Evolutionary conservation across 2,888 invertebrate genomes (phyloP), one percentile per base, ranked within the genome.

Genomic region (Drosophila phalerata): DNA sequence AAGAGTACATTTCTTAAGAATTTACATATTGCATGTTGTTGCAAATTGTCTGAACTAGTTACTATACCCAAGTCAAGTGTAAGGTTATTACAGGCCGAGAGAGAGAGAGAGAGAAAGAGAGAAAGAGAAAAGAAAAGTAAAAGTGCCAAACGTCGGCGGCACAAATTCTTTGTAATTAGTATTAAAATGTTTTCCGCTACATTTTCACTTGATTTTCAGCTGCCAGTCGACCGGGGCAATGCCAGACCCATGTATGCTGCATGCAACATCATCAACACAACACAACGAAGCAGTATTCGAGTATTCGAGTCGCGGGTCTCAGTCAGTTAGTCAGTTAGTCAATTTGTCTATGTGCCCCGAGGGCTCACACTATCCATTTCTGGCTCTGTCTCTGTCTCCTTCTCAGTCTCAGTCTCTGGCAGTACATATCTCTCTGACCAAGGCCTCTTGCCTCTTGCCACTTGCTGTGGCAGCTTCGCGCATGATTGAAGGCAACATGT

Each of bases 401-500:
- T 19, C 17, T 42, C 61, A 43, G 43, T 22, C 63, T 9, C 48
- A 32, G 37, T 15, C 64, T 17, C 32, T 19, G 22, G 5, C 53
- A 43, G 9, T 40, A 28, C 28, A 28, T 8, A 61, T 37, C 55
- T 61, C 42, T 70, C 61, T 73, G 61, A 13, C 49, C 61, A 56
- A 57, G n/a, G 37, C 51, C 53, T 30, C 45, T 45, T 47, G 42
- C 52, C 37, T 10, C 47, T 47, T 19, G 30, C n/a, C 48, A 4
- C 32, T 47, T 30, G 52, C 64, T 73, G 64, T 47, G 49, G 67
- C 72, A 73, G 77, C 82, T 77, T 81, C 88, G 75, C 82, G 84
- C 84, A 83, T 91, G 90, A 90, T 88, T 88, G 90, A 90, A 88
- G 81, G 88, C 89, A 91, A 91, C 90, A 90, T 90, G 88, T 90